Percentiles rank a stretch among this genome's conserved stretches.
phyloP scores from a whole-genome alignment of 2,797 vertebrate species.

The Cichlasoma orientale region DNA sequence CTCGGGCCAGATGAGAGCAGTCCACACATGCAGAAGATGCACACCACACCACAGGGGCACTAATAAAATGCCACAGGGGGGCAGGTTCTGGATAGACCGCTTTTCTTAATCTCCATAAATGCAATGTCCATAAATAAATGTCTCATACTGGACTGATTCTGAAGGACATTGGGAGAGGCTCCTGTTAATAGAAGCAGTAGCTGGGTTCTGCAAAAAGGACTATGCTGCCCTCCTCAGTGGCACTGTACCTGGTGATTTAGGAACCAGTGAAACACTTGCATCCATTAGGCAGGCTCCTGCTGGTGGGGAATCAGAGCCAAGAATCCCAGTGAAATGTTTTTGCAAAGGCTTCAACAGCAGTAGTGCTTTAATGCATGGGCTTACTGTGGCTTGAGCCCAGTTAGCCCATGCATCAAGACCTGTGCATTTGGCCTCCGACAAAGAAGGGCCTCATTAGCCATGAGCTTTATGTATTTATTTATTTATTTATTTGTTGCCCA shows the following conservation, averaged over 20 bases:
- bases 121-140: too few species aligned
- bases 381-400: not conserved
- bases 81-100: not conserved
- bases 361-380: not conserved
- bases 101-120: not conserved
- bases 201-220: not conserved
- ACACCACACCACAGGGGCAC: rapidly evolving
- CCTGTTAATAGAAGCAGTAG: not conserved
- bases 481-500: not conserved
- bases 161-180: rapidly evolving
- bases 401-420: not conserved
- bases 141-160: too few species aligned
- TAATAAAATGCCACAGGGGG: not conserved
- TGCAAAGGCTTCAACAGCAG: not conserved
- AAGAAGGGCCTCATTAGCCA: not conserved
- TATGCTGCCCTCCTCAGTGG: not conserved
- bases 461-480: rapidly evolving
- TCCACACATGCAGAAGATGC: not conserved
- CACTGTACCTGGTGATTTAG: not conserved
- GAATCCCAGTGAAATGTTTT: not conserved
- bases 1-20: not conserved
- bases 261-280: not conserved
- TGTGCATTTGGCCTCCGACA: not conserved
- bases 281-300: not conserved
- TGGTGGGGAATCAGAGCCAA: not conserved